Percentiles rank a stretch among this genome's conserved stretches.
These are phyloP conservation scores for Anguilla anguilla DNA, from an alignment of 2,797 vertebrate genomes.

Conservation along the genomic window DNA sequence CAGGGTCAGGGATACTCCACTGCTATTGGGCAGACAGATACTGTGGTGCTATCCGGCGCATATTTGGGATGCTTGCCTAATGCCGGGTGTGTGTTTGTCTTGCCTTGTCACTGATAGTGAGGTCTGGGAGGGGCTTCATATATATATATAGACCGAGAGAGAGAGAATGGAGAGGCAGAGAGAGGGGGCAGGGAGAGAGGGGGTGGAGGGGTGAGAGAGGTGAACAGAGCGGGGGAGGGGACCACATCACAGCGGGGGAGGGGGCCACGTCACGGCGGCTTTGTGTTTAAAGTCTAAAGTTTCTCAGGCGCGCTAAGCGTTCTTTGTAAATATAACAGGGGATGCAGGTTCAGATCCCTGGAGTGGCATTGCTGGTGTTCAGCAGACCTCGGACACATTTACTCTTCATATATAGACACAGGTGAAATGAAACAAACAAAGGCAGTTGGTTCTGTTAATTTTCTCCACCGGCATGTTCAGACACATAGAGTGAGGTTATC, in stretches of 20 bases:
- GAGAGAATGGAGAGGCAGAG: background rate
- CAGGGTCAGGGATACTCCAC: background rate
- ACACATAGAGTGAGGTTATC: background rate
- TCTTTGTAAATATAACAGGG: background rate
- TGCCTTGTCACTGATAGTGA: background rate
- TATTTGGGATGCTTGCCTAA: conserved; percentile 16
- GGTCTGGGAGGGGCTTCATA: background rate
- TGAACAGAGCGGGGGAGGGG: background rate
- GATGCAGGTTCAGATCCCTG: background rate
- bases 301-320: background rate
- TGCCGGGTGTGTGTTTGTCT: conserved; percentile 18
- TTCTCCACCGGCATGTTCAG: background rate
- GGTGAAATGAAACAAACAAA: background rate
- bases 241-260: background rate
- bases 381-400: background rate
- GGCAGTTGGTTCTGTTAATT: background rate
- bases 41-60: background rate
- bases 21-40: background rate
- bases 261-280: background rate
- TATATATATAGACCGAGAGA: background rate
- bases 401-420: background rate
- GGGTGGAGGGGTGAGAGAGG: background rate
- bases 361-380: background rate
- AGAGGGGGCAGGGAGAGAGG: background rate
- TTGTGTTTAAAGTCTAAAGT: background rate